Evolutionary conservation across 2,797 vertebrate genomes (phyloP).

Genomic region (Helarctos malayanus): DNA sequence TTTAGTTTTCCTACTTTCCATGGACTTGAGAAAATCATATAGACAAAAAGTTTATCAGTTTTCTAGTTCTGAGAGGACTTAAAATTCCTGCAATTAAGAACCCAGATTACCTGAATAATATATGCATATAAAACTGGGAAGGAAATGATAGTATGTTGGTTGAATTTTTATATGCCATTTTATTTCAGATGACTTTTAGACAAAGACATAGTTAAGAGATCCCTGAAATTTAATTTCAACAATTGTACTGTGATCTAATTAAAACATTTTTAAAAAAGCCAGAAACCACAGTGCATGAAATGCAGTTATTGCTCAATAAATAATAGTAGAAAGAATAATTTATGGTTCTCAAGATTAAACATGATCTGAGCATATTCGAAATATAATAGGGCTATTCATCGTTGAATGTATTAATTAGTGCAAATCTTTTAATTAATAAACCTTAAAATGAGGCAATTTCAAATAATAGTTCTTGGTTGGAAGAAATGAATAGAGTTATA

Average conservation of each 20-base stretch:
- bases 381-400: neutral
- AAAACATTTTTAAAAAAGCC: neutral
- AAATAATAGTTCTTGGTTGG: neutral
- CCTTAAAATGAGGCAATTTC: conserved; percentile 32
- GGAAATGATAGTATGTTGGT: neutral
- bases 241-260: conserved; percentile 17
- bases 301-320: conserved; percentile 20
- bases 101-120: neutral
- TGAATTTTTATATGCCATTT: neutral
- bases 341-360: conserved; percentile 16
- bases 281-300: neutral
- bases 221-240: neutral
- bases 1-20: neutral
- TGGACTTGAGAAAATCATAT: neutral
- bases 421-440: conserved; percentile 15
- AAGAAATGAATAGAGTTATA: neutral
- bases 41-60: neutral
- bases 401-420: neutral
- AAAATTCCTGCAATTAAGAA: neutral
- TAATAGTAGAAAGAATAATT: conserved; percentile 44
- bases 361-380: neutral
- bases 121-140: neutral
- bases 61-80: neutral
- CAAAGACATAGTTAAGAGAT: neutral
- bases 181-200: neutral